These are phyloP conservation scores for Illadopsis cleaveri DNA, from an alignment of 2,113 vertebrate genomes.

Conservation along the genomic window DNA sequence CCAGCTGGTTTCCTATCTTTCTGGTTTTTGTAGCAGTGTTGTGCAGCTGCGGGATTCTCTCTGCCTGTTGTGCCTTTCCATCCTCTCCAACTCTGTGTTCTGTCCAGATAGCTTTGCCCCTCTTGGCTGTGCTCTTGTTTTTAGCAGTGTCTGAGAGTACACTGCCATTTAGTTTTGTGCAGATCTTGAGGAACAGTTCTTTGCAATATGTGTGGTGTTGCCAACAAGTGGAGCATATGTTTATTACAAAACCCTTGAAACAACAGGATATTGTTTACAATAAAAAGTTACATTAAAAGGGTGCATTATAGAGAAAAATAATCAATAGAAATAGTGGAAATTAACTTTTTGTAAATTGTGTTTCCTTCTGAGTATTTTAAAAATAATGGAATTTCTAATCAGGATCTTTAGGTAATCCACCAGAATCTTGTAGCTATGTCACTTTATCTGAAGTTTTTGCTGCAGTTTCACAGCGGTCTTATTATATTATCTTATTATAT, in stretches of 20 bases:
- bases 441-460: background rate
- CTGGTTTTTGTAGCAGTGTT: background rate
- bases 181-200: background rate
- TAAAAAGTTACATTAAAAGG: background rate
- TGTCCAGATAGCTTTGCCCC: background rate
- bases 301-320: background rate
- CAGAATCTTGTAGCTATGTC: background rate
- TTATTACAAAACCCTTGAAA: background rate
- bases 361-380: background rate
- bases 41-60: background rate
- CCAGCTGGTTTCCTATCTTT: background rate
- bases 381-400: background rate
- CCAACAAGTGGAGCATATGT: background rate
- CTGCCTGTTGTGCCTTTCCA: background rate
- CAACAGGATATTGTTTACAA: background rate
- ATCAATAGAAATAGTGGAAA: background rate
- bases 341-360: background rate
- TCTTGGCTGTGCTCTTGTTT: background rate
- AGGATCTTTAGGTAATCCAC: background rate
- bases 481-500: background rate
- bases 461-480: background rate
- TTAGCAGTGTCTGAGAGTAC: background rate
- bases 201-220: rapidly evolving
- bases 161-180: background rate
- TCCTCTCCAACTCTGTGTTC: background rate